Percentiles rank a stretch among this genome's conserved stretches.
These are phyloP conservation scores for Drosophila pallidifrons DNA, from an alignment of 1,140 invertebrate genomes.

Conservation along the genomic window DNA sequence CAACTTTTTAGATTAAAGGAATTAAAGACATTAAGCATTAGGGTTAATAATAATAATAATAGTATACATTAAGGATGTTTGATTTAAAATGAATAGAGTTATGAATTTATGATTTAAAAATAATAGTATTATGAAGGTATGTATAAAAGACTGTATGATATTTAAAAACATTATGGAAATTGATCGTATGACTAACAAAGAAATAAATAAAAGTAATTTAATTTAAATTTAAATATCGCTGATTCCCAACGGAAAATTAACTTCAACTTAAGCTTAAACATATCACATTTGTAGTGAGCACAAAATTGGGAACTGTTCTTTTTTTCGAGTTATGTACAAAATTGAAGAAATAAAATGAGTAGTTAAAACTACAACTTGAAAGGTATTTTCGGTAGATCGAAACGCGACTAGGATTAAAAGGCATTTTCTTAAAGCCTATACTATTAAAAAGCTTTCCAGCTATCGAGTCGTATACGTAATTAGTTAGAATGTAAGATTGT, in stretches of 20 bases:
- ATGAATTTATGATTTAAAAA: too few relatives aligned
- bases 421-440: neutral
- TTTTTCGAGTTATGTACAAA: conserved; percentile 33
- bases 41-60: too few relatives aligned
- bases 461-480: conserved; percentile 18
- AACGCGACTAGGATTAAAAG: conserved; percentile 13
- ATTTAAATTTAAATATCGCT: conserved; percentile 46
- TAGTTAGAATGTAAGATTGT: conserved; percentile 11
- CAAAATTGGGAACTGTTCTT: conserved; percentile 34
- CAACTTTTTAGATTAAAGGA: too few relatives aligned
- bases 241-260: conserved; percentile 58
- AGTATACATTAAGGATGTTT: too few relatives aligned
- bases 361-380: conserved; percentile 17
- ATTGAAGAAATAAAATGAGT: conserved; percentile 3
- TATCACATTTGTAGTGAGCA: conserved; percentile 74
- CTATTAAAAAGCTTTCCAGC: neutral
- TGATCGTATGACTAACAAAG: too few relatives aligned
- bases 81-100: too few relatives aligned
- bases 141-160: too few relatives aligned
- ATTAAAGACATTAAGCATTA: too few relatives aligned
- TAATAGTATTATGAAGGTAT: too few relatives aligned
- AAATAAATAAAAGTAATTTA: too few relatives aligned
- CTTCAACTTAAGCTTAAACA: conserved; percentile 58
- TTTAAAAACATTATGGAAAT: too few relatives aligned
- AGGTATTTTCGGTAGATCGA: neutral